These are phyloP conservation scores for Watersipora subatra DNA, from an alignment of 1,140 invertebrate genomes.

Conservation along the genomic window DNA sequence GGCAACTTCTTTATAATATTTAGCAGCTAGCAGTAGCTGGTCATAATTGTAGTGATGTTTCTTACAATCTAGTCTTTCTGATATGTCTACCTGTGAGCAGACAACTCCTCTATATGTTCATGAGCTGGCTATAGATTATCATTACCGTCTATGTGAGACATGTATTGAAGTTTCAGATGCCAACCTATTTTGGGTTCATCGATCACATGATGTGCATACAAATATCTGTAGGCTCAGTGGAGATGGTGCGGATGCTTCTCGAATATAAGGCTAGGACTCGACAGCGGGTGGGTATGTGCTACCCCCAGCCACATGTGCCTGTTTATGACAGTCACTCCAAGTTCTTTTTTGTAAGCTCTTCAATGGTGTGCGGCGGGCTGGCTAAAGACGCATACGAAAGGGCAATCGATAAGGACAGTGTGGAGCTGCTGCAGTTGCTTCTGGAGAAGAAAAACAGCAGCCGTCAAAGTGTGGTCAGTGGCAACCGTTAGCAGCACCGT, in stretches of 20 bases:
- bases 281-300: not conserved
- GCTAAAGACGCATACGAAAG: not conserved
- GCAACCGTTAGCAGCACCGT: no score
- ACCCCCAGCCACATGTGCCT: not conserved
- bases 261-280: not conserved
- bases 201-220: no score
- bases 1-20: no score
- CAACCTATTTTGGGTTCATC: no score
- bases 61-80: no score
- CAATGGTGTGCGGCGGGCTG: not conserved
- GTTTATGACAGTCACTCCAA: not conserved
- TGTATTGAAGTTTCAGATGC: no score
- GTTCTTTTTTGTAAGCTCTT: not conserved
- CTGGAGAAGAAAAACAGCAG: not conserved
- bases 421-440: not conserved
- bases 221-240: not conserved
- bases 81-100: no score
- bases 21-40: no score
- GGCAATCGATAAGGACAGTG: not conserved
- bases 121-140: no score
- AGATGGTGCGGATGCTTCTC: not conserved
- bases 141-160: no score
- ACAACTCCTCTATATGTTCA: no score
- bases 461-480: not conserved
- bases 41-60: no score